Conservation (phyloP, 2,113 vertebrate genomes). For the Anser brachyrhynchus region DNA sequence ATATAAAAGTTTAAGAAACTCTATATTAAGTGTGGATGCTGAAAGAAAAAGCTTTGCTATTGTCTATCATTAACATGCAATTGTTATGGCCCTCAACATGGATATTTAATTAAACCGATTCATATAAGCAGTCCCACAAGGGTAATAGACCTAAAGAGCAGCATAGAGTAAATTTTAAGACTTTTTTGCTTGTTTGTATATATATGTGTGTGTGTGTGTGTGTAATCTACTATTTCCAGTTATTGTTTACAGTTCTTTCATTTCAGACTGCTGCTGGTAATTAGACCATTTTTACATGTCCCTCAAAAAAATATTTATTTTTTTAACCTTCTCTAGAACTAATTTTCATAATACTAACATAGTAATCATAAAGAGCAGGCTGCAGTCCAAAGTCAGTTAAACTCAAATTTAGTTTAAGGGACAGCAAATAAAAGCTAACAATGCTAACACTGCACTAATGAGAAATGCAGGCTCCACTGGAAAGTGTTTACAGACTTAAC, state of each 20-base stretch:
- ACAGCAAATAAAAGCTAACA: not conserved
- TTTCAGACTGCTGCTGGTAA: not conserved
- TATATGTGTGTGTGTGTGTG: no score
- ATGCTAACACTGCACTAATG: rapidly evolving
- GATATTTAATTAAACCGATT: not conserved
- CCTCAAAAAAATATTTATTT: rapidly evolving
- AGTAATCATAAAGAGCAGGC: not conserved
- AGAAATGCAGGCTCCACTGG: not conserved
- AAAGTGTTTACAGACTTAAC: not conserved
- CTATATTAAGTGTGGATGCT: not conserved
- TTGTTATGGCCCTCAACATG: not conserved
- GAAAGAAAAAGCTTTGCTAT: not conserved
- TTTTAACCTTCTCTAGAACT: not conserved
- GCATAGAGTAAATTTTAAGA: not conserved
- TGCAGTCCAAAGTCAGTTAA: not conserved
- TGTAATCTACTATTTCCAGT: slow-evolving; percentile 9
- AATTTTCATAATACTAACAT: not conserved
- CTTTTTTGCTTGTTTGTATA: not conserved
- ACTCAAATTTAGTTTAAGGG: not conserved
- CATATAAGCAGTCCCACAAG: not conserved
- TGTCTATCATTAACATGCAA: not conserved
- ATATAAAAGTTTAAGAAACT: not conserved
- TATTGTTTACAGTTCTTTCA: not conserved
- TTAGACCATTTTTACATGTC: not conserved
- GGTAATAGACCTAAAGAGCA: not conserved